These are phyloP conservation scores for Chiroxiphia lanceolata DNA, from an alignment of 2,797 vertebrate genomes.

Conservation along the genomic window DNA sequence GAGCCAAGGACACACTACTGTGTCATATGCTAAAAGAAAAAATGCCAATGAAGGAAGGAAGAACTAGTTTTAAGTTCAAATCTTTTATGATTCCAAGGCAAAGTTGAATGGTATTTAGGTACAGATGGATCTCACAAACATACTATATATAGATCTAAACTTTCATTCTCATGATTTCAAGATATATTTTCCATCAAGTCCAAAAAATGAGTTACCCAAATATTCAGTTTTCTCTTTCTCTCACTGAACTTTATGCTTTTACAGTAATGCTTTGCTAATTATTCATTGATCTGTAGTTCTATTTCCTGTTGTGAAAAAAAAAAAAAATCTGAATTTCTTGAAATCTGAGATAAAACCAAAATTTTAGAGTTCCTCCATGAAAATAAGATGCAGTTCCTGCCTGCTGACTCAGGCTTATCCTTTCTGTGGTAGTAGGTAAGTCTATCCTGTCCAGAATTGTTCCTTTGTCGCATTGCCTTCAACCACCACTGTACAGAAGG, in stretches of 20 bases:
- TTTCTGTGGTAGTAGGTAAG: not conserved
- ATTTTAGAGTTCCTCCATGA: not conserved
- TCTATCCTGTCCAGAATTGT: not conserved
- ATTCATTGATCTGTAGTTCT: not conserved
- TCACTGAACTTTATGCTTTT: not conserved
- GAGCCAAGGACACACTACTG: not conserved
- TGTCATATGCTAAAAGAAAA: not conserved
- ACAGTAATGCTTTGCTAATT: not conserved
- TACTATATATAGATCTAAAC: not conserved
- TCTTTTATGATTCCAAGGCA: not conserved
- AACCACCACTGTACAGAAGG: rapidly evolving
- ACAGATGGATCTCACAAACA: not conserved
- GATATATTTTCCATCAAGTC: not conserved
- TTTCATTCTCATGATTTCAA: not conserved
- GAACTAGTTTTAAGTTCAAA: not conserved
- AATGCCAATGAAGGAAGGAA: not conserved
- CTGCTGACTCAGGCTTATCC: not conserved
- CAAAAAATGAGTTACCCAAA: not conserved
- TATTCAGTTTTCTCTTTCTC: not conserved
- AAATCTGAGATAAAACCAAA: not conserved
- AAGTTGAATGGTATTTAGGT: not conserved
- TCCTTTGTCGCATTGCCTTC: not conserved
- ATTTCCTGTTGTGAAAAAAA: not conserved
- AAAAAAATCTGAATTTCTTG: not conserved
- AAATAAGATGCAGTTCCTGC: not conserved